phyloP scores from a whole-genome alignment of 2,113 vertebrate species.

The Diphyllodes magnificus region DNA sequence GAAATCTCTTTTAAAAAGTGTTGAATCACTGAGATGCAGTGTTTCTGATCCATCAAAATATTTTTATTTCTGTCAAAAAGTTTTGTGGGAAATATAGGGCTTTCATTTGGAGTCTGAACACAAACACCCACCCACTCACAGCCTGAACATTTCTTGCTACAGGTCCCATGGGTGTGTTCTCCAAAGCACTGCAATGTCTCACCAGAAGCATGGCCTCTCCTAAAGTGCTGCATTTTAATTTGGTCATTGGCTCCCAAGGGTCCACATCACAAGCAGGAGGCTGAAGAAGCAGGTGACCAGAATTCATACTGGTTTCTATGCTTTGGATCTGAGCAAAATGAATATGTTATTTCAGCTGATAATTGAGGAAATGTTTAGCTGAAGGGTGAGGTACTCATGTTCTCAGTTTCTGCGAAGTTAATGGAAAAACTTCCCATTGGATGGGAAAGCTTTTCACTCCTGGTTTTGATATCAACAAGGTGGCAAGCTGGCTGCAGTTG shows the following conservation, averaged over 20 bases:
- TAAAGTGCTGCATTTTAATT: background rate
- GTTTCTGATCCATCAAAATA: background rate
- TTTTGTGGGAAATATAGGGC: background rate
- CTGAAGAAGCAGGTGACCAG: background rate
- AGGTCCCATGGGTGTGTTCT: background rate
- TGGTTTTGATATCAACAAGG: background rate
- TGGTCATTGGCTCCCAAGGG: background rate
- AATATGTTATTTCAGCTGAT: background rate
- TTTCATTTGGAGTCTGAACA: slow-evolving; percentile 27
- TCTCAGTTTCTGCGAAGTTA: background rate
- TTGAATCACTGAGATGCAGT: background rate
- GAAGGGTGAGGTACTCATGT: background rate
- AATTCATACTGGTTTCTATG: background rate
- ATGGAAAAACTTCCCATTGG: background rate
- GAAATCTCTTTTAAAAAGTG: background rate
- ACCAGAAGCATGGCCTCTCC: background rate
- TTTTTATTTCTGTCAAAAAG: slow-evolving; percentile 3
- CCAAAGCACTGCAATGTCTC: background rate
- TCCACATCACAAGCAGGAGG: background rate
- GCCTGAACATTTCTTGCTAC: background rate
- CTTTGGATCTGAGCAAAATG: background rate
- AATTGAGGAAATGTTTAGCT: background rate
- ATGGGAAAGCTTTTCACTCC: background rate
- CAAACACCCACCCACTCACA: background rate
- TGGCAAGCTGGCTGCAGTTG: background rate